Evolutionary conservation across 2,113 vertebrate genomes (phyloP).

Genomic region (Condylura cristata): DNA sequence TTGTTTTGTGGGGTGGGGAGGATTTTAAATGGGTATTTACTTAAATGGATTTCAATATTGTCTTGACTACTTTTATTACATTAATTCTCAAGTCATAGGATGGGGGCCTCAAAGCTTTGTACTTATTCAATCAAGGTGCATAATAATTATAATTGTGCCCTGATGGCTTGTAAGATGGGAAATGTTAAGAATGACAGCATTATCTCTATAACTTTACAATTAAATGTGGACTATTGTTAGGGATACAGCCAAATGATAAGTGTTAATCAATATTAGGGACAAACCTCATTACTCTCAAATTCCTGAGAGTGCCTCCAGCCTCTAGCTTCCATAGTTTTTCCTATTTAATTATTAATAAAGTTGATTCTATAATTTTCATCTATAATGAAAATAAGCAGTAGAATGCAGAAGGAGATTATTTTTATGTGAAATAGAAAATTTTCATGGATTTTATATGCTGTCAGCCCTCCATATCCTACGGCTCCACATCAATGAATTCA

Average conservation of each 20-base stretch:
- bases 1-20: too few relatives aligned
- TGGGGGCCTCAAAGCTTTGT: background rate
- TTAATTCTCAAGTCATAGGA: background rate
- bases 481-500: background rate
- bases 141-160: background rate
- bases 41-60: background rate
- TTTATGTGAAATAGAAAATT: slow-evolving; percentile 19
- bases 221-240: background rate
- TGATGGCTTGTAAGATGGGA: background rate
- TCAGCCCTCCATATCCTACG: background rate
- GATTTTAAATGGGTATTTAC: background rate
- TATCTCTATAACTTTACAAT: background rate
- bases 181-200: slow-evolving; percentile 1
- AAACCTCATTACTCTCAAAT: background rate
- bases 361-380: slow-evolving; percentile 42
- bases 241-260: background rate
- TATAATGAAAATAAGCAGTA: background rate
- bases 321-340: background rate
- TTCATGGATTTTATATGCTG: background rate
- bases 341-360: background rate
- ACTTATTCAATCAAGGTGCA: background rate
- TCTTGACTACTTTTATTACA: background rate
- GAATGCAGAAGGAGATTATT: background rate
- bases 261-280: background rate
- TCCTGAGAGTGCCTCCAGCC: background rate